phyloP scores from a whole-genome alignment of 2,113 vertebrate genomes.

The Orthonyx spaldingii region DNA sequence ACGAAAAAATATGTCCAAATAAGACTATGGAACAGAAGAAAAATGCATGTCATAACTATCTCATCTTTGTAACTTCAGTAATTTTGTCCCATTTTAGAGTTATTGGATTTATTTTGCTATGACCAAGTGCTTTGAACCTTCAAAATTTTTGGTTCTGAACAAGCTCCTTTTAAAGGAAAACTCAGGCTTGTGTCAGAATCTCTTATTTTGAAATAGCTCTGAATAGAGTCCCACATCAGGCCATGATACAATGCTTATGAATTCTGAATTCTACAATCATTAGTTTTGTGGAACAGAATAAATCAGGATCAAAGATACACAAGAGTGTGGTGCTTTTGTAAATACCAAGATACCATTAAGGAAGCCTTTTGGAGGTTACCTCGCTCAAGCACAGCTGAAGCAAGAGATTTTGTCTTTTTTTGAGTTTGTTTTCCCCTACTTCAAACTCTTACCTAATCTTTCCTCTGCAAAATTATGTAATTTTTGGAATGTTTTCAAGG shows the following conservation, averaged over 20 bases:
- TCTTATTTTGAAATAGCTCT: background rate
- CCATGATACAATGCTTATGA: background rate
- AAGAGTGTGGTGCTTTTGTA: background rate
- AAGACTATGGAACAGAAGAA: background rate
- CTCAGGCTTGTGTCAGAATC: background rate
- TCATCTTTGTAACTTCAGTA: background rate
- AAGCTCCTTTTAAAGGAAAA: background rate
- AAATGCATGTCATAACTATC: background rate
- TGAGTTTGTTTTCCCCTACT: background rate
- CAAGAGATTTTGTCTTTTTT: background rate
- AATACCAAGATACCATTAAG: background rate
- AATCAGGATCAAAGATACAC: background rate
- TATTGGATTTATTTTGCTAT: background rate
- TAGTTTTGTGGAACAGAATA: background rate
- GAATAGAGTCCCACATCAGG: background rate
- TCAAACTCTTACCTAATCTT: background rate
- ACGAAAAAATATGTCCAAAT: background rate
- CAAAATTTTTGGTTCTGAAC: background rate
- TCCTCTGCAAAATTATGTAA: background rate
- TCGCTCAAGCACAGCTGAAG: background rate
- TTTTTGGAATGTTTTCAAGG: background rate
- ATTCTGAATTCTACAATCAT: background rate
- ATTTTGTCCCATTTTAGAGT: background rate
- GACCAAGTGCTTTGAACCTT: background rate
- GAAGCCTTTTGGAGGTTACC: background rate